Conservation (phyloP, 2,797 vertebrate genomes). For the Gobio occitaniae region DNA sequence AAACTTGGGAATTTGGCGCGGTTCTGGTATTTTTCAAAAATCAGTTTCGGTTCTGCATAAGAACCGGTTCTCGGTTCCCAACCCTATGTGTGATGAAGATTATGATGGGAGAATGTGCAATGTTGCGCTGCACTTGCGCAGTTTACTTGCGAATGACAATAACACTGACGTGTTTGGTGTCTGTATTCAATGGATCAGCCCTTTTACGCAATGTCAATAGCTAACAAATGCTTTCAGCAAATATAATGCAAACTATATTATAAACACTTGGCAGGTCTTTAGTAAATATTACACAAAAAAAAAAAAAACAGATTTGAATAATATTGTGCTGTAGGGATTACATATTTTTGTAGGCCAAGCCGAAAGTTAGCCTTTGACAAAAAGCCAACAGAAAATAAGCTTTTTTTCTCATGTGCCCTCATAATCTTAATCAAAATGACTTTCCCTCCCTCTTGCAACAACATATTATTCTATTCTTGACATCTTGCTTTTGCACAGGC, state of each 20-base stretch:
- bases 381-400: neutral
- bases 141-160: slow-evolving; percentile 45
- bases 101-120: slow-evolving; percentile 39
- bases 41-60: no score
- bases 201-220: neutral
- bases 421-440: neutral
- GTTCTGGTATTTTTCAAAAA: no score
- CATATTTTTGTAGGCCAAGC: neutral
- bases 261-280: slow-evolving; percentile 3
- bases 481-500: neutral
- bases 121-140: slow-evolving; percentile 9
- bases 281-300: neutral
- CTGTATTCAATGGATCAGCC: neutral
- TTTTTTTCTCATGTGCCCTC: neutral
- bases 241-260: neutral
- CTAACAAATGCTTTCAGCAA: neutral
- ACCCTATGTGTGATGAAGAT: slow-evolving; percentile 38
- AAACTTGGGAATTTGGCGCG: no score
- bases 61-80: no score
- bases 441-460: neutral
- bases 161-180: slow-evolving; percentile 30
- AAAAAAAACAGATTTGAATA: neutral
- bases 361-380: neutral
- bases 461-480: neutral
- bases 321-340: neutral